A percentile compares a stretch with the other conserved stretches of the same genome.
phyloP scores from a whole-genome alignment of 1,140 invertebrate genomes.

The Drosophila mayri region DNA sequence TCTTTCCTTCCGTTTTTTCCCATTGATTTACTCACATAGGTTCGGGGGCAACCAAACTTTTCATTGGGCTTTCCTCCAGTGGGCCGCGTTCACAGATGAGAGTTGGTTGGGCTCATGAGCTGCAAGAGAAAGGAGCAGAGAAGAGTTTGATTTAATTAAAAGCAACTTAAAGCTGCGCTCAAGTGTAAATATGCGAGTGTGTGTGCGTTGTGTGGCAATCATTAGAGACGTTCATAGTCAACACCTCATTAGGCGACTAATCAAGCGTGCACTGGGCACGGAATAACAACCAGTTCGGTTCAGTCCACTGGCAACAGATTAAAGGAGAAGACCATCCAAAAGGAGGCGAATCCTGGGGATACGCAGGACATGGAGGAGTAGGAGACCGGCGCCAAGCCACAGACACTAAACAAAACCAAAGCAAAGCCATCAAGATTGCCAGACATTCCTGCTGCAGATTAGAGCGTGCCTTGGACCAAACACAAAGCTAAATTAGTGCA shows the following conservation, averaged over 20 bases:
- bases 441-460: constrained; percentile 25
- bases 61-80: constrained; percentile 65
- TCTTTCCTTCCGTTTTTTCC: constrained; percentile 3
- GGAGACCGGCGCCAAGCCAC: constrained; percentile 36
- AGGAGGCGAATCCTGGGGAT: not conserved
- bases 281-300: constrained; percentile 71
- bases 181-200: constrained; percentile 29
- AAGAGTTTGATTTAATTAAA: constrained; percentile 57
- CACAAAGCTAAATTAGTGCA: constrained; percentile 16
- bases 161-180: constrained; percentile 45
- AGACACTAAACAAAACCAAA: constrained; percentile 53
- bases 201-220: constrained; percentile 34
- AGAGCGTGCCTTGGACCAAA: constrained; percentile 2
- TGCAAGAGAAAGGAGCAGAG: constrained; percentile 8
- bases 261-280: constrained; percentile 74
- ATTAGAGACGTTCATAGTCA: constrained; percentile 78
- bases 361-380: not conserved
- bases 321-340: constrained; percentile 25
- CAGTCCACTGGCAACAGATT: constrained; percentile 58
- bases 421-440: constrained; percentile 59
- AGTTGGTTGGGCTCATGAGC: constrained; percentile 24
- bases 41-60: constrained; percentile 71
- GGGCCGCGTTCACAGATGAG: constrained; percentile 45
- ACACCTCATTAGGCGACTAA: constrained; percentile 84
- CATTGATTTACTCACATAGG: constrained; percentile 61